phyloP scores from a whole-genome alignment of 2,797 vertebrate species.

The Sparus aurata region DNA sequence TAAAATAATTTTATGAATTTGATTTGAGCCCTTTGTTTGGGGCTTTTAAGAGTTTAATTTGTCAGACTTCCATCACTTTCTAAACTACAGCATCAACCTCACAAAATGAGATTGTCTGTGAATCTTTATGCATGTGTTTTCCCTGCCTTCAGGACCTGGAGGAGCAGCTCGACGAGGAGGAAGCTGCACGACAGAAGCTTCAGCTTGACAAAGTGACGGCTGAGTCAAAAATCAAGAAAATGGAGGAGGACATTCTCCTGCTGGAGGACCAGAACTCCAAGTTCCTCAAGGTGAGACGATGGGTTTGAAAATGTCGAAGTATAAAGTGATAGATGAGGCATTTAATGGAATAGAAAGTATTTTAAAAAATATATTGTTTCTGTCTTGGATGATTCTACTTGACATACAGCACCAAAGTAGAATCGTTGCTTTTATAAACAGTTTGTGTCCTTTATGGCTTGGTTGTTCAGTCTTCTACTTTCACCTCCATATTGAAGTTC shows the following conservation, averaged over 20 bases:
- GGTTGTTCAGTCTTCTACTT: neutral
- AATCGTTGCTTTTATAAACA: neutral
- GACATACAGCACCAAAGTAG: neutral
- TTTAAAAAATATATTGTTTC: neutral
- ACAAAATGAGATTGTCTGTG: neutral
- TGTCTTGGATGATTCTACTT: neutral
- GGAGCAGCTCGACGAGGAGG: conserved; percentile 97
- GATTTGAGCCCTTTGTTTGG: neutral
- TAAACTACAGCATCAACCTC: neutral
- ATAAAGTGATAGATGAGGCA: neutral
- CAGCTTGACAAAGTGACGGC: conserved; percentile 98
- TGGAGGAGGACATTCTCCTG: conserved; percentile 96
- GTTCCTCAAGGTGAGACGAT: conserved; percentile 91
- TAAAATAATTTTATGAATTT: neutral
- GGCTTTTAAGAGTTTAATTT: neutral
- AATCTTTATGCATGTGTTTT: neutral
- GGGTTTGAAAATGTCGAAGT: too few relatives aligned
- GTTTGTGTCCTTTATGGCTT: neutral
- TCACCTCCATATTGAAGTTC: neutral
- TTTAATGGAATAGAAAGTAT: neutral
- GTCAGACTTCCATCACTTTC: neutral
- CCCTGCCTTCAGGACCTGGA: conserved; percentile 90
- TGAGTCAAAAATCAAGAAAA: conserved; percentile 98
- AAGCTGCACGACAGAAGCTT: conserved; percentile 96
- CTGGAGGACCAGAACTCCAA: conserved; percentile 98